These are phyloP conservation scores for Aelia acuminata DNA, from an alignment of 2,888 invertebrate species.

Conservation along the genomic window DNA sequence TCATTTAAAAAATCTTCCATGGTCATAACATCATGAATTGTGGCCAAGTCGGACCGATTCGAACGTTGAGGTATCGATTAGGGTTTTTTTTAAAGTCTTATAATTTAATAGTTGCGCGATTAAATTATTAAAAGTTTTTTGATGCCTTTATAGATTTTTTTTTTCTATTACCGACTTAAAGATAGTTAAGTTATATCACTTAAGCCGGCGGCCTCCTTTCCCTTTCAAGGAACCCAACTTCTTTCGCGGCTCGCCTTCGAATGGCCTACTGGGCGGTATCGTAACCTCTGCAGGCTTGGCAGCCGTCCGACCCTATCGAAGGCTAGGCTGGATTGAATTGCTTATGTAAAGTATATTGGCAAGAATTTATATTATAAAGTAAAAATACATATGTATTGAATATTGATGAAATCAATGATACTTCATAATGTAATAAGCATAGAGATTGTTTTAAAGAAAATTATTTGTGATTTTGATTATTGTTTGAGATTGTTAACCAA, in stretches of 20 bases:
- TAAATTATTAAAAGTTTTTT: background rate
- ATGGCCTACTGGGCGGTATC: background rate
- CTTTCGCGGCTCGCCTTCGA: background rate
- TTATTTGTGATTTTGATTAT: too few relatives aligned
- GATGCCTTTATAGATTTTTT: background rate
- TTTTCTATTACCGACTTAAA: background rate
- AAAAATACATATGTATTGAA: too few relatives aligned
- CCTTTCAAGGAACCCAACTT: constrained; percentile 22
- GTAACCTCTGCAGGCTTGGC: background rate
- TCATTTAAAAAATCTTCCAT: too few relatives aligned
- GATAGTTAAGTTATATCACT: background rate
- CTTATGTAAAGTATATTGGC: background rate
- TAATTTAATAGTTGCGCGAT: background rate
- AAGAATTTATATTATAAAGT: background rate
- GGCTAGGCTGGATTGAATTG: background rate
- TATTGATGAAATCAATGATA: background rate
- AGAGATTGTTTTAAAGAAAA: too few relatives aligned
- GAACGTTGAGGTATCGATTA: too few relatives aligned
- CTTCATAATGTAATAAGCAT: too few relatives aligned
- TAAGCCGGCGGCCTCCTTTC: background rate
- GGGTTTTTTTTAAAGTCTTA: too few relatives aligned
- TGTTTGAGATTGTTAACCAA: too few relatives aligned
- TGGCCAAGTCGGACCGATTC: too few relatives aligned
- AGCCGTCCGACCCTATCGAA: background rate
- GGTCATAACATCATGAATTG: too few relatives aligned